These are phyloP conservation scores for Tholera decimalis DNA, from an alignment of 2,888 invertebrate species.

Conservation along the genomic window DNA sequence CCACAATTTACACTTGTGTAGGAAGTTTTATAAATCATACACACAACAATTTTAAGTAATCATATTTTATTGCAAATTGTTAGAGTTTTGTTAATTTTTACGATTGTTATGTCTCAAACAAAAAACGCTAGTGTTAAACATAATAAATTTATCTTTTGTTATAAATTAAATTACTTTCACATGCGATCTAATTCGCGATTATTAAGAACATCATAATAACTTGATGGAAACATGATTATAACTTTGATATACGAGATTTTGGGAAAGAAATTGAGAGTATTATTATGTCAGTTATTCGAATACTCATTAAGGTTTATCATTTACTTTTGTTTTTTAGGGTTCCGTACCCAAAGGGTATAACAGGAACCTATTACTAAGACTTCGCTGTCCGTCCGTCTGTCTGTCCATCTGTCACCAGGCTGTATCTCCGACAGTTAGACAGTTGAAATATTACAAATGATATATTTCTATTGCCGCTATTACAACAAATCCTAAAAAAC, in stretches of 20 bases:
- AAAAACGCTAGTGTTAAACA: slow-evolving; percentile 12
- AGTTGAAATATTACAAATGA: too few species aligned
- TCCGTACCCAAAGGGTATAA: too few species aligned
- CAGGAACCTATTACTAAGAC: too few species aligned
- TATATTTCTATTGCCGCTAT: too few species aligned
- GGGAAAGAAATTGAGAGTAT: not conserved
- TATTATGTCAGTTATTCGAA: not conserved
- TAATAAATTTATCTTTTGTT: slow-evolving; percentile 7
- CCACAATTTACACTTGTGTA: not conserved
- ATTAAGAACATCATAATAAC: slow-evolving; percentile 17
- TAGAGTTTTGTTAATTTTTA: slow-evolving; percentile 11
- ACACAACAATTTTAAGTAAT: not conserved
- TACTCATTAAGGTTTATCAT: too few species aligned
- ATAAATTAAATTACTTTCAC: slow-evolving; percentile 37
- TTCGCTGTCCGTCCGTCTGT: too few species aligned
- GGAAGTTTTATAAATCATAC: slow-evolving; percentile 1
- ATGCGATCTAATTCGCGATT: slow-evolving; percentile 48
- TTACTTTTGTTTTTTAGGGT: too few species aligned
- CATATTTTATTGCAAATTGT: not conserved
- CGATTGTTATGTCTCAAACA: slow-evolving; percentile 24
- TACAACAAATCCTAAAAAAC: too few species aligned
- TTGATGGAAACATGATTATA: slow-evolving; percentile 26
- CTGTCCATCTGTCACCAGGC: too few species aligned
- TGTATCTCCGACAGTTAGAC: too few species aligned
- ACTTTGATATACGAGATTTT: slow-evolving; percentile 15